Conservation (phyloP, 2,797 vertebrate species). For the Scolopax rusticola region DNA sequence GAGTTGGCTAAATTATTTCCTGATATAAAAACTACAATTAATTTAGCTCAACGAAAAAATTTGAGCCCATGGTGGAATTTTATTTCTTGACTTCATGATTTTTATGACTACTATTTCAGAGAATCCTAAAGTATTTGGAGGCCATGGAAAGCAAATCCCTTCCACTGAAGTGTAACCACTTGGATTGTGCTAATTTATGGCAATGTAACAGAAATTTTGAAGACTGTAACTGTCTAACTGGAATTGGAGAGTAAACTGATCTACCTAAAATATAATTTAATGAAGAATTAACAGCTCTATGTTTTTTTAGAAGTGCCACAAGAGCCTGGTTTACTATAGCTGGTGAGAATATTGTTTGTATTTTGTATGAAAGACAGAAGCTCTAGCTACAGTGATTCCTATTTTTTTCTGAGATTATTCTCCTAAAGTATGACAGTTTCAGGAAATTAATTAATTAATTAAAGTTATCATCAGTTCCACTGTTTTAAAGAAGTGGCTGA, state of each 20-base stretch:
- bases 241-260: neutral
- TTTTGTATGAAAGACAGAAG: neutral
- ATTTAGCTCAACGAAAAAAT: neutral
- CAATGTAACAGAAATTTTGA: neutral
- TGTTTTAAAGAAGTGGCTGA: neutral
- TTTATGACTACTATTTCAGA: neutral
- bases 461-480: neutral
- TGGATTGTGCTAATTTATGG: constrained; percentile 5
- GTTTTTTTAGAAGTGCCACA: neutral
- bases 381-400: neutral
- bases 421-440: neutral
- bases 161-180: neutral
- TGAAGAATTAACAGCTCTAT: neutral
- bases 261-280: neutral
- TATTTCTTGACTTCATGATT: neutral
- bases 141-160: neutral
- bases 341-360: neutral
- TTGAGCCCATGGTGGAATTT: neutral
- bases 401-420: neutral
- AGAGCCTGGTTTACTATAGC: neutral
- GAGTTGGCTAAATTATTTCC: neutral
- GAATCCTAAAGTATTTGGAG: neutral
- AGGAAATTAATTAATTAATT: neutral
- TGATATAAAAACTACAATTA: neutral
- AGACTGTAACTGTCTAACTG: neutral